Percentiles rank a stretch among this genome's conserved stretches.
Conservation (phyloP, 2,797 vertebrate species). For the Kryptopterus vitreolus region DNA sequence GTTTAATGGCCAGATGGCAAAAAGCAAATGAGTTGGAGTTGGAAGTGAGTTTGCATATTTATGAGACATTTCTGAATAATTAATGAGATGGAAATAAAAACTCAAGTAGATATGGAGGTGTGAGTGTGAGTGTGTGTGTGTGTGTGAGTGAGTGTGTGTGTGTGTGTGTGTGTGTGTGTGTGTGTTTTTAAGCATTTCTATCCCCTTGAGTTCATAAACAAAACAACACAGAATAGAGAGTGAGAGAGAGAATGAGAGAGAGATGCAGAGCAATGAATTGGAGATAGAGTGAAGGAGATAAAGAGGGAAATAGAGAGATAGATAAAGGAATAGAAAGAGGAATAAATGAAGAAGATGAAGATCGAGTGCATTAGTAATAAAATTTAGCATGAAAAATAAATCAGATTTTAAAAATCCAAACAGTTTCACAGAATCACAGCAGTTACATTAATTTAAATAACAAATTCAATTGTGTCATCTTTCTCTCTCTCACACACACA, state of each 20-base stretch:
- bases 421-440: background rate
- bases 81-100: conserved; percentile 48
- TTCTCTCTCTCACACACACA: background rate
- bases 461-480: background rate
- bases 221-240: background rate
- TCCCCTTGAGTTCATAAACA: background rate
- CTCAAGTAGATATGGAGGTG: conserved; percentile 32
- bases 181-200: background rate
- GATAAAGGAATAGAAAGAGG: too few relatives aligned
- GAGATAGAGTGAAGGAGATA: background rate
- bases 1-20: conserved; percentile 55
- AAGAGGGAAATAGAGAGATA: too few relatives aligned
- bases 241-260: background rate
- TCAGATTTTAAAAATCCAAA: background rate
- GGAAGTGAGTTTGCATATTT: conserved; percentile 54
- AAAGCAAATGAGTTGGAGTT: conserved; percentile 57
- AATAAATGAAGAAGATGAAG: background rate
- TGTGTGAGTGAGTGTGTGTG: background rate
- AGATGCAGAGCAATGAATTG: background rate
- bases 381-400: background rate
- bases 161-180: background rate
- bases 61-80: conserved; percentile 53
- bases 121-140: conserved; percentile 26
- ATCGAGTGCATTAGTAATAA: background rate
- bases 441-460: conserved; percentile 1